A percentile compares a stretch with the other conserved stretches of the same genome.
Conservation (phyloP, 2,113 vertebrate genomes). For the Chamaea fasciata region DNA sequence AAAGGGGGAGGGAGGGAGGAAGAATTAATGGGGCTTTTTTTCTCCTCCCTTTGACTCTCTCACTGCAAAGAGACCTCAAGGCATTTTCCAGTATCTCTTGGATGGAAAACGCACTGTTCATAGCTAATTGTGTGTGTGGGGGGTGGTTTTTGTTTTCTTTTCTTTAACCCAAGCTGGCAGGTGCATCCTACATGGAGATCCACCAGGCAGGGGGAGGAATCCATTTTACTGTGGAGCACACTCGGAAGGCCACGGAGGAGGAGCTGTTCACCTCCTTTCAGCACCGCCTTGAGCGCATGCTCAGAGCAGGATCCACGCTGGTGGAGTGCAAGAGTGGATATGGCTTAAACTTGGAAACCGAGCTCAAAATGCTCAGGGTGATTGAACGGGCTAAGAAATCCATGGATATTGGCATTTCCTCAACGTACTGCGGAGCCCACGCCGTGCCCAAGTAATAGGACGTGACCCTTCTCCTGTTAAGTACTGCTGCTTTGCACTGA, state of each 20-base stretch:
- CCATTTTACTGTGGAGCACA: constrained; percentile 89
- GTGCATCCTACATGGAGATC: constrained; percentile 94
- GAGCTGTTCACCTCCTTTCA: constrained; percentile 75
- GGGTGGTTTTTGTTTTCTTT: not conserved
- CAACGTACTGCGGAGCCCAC: constrained; percentile 94
- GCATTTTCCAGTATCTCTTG: not conserved
- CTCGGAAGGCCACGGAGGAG: constrained; percentile 70
- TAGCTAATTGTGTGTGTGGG: not conserved
- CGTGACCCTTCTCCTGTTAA: not conserved
- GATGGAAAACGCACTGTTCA: not conserved
- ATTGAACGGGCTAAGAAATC: constrained; percentile 76
- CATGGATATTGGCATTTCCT: constrained; percentile 81
- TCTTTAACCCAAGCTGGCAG: constrained; percentile 79
- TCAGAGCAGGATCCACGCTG: constrained; percentile 83
- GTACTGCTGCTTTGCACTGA: not conserved
- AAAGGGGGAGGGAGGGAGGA: not conserved
- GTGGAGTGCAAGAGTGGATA: constrained; percentile 98
- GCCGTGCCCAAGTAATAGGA: constrained; percentile 85
- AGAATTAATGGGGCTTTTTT: not conserved
- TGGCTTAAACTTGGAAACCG: constrained; percentile 81
- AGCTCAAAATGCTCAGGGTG: constrained; percentile 92
- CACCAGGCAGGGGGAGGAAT: constrained; percentile 93
- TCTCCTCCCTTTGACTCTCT: not conserved
- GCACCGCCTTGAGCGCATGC: constrained; percentile 76
- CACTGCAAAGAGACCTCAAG: not conserved